phyloP scores from a whole-genome alignment of 1,140 invertebrate genomes.

The Aricia agestis region DNA sequence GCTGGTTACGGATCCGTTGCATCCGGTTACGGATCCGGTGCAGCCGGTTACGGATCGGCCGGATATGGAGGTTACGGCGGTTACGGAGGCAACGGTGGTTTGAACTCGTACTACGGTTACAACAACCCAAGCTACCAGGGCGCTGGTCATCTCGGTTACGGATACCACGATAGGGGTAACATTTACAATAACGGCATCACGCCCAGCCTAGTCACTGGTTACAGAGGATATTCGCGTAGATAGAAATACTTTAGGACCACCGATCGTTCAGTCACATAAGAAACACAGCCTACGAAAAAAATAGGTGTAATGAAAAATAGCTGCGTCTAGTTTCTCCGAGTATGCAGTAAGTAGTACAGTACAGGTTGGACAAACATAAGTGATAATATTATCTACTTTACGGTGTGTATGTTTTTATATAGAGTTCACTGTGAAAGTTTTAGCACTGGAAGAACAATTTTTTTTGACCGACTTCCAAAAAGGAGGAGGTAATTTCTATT shows the following conservation, averaged over 20 bases:
- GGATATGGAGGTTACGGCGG: slow-evolving; percentile 47
- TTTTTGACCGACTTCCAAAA: too few species aligned
- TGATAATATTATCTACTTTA: too few species aligned
- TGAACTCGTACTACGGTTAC: slow-evolving; percentile 60
- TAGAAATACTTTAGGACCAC: slow-evolving; percentile 23
- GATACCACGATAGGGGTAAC: slow-evolving; percentile 57
- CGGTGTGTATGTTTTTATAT: too few species aligned
- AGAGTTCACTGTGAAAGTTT: too few species aligned
- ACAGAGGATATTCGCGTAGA: slow-evolving; percentile 60
- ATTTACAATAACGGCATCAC: slow-evolving; percentile 60
- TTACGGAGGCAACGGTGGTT: slow-evolving; percentile 56
- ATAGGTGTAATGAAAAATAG: too few species aligned
- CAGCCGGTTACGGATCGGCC: not conserved
- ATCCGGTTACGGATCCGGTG: not conserved
- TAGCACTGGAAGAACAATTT: too few species aligned
- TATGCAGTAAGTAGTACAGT: too few species aligned
- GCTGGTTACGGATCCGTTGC: not conserved
- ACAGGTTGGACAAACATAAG: too few species aligned
- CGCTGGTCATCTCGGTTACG: slow-evolving; percentile 57
- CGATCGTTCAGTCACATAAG: too few species aligned
- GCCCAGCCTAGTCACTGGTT: slow-evolving; percentile 61
- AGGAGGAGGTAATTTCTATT: too few species aligned
- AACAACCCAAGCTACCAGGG: slow-evolving; percentile 57
- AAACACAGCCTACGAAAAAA: too few species aligned
- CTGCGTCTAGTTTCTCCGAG: too few species aligned